Base-by-base conservation (phyloP, 2,888 invertebrate genomes). In the Antitype chi region DNA sequence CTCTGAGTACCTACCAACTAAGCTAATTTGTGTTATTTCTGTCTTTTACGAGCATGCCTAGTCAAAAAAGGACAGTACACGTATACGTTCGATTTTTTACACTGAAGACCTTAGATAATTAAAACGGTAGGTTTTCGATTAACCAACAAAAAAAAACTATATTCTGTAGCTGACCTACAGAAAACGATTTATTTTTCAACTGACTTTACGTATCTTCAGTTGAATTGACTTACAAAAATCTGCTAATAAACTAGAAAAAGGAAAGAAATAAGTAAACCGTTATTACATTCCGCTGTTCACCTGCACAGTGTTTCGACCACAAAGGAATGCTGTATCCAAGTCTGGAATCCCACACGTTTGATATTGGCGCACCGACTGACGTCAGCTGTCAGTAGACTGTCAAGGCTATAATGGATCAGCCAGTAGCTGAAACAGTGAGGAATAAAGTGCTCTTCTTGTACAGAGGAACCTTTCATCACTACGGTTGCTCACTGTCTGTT, bases 231-330 rank as follows among this genome's bases (percentile, higher is more conserved):
- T 23, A 38, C 8, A 23, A 62, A 62, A 38, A 23, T 60, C 20
- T 23, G 13, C 7, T 62, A 32, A 52, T 23, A 60, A 32, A 66
- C 13, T 25, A 25, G 32, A 32, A 32, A 32, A 32, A 63, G 32
- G 15, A 53, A 77, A 62, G 55, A 23, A 59, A 38, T 49, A 74
- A 38, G 38, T 5, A 38, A 38, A 5, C 38, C 52, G 43, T 74
- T 49, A 76, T 83, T 67, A 84, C 53, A 83, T 76, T 70, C 66
- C 57, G 6, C 15, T 17, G 13, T 66, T 55, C 60, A 69, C 76
- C 38, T 69, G 59, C 52, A 11, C 11, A 1, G n/a, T 43, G 11
- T 52, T 76, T 17, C 60, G 28, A 43, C 49, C n/a, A 28, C 57
- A 71, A 74, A 79, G 53, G 62, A 60, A 70, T 79, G 43, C 25